These are phyloP conservation scores for Myopa testacea DNA, from an alignment of 2,888 invertebrate species.

Conservation along the genomic window DNA sequence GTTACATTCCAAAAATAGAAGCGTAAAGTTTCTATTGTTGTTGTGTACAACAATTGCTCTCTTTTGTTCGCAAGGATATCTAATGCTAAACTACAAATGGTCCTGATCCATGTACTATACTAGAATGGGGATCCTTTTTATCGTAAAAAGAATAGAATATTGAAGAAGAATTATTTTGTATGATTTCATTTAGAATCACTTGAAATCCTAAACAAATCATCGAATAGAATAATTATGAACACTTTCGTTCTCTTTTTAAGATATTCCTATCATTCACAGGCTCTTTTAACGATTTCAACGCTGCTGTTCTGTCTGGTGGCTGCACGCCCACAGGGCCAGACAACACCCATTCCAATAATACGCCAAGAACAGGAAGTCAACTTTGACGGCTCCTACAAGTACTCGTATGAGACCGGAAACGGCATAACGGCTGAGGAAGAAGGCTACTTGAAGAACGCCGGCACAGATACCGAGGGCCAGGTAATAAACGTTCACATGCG, in stretches of 20 bases:
- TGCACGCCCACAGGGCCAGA: conserved; percentile 66
- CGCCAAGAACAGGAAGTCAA: conserved; percentile 77
- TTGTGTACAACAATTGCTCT: not conserved
- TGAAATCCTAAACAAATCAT: not conserved
- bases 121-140: not conserved
- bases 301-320: conserved; percentile 48
- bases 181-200: not conserved
- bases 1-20: no score
- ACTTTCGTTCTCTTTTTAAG: not conserved
- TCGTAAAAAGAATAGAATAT: not conserved
- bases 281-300: conserved; percentile 43
- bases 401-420: conserved; percentile 72
- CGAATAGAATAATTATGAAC: no score
- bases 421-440: conserved; percentile 72
- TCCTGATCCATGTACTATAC: no score
- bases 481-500: conserved; percentile 52
- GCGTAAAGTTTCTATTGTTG: not conserved
- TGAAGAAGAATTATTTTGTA: not conserved
- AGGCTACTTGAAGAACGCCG: conserved; percentile 72
- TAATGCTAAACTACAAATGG: no score
- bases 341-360: conserved; percentile 76
- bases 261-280: conserved; percentile 34
- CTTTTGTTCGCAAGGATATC: no score
- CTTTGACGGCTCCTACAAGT: conserved; percentile 74
- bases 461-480: conserved; percentile 71